phyloP scores from a whole-genome alignment of 2,113 vertebrate genomes.

The Natator depressus region DNA sequence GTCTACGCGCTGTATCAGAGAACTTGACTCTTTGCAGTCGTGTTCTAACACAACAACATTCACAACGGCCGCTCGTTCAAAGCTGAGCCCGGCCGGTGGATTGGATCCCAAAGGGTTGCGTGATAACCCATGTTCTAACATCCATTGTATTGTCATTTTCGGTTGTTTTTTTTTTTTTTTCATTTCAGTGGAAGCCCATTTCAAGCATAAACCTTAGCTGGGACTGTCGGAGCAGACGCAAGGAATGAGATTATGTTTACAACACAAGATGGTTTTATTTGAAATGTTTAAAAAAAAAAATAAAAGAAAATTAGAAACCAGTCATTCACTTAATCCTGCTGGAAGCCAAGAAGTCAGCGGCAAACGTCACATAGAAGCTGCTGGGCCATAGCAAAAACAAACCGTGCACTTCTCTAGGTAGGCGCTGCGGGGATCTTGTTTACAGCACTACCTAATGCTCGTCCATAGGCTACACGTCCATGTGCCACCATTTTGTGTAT shows the following conservation, averaged over 20 bases:
- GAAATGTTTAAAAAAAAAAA: slow-evolving; percentile 56
- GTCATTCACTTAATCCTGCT: slow-evolving; percentile 53
- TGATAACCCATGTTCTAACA: not conserved
- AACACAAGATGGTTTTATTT: slow-evolving; percentile 70
- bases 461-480: not conserved
- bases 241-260: slow-evolving; percentile 71
- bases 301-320: slow-evolving; percentile 47
- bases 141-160: not conserved
- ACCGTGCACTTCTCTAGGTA: not conserved
- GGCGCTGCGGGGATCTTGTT: not conserved
- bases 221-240: slow-evolving; percentile 12
- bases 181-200: slow-evolving; percentile 94
- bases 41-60: not conserved
- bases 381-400: not conserved
- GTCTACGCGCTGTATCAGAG: not conserved
- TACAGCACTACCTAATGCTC: not conserved
- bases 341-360: slow-evolving; percentile 1
- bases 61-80: accelerated
- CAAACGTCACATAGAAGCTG: not conserved
- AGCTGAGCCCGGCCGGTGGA: not conserved
- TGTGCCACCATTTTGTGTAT: not conserved
- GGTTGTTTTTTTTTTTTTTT: not conserved
- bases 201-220: slow-evolving; percentile 98
- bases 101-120: accelerated
- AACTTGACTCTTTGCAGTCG: not conserved